Evolutionary conservation across 2,888 invertebrate species (phyloP).

Genomic region (Oasisia sp.): DNA sequence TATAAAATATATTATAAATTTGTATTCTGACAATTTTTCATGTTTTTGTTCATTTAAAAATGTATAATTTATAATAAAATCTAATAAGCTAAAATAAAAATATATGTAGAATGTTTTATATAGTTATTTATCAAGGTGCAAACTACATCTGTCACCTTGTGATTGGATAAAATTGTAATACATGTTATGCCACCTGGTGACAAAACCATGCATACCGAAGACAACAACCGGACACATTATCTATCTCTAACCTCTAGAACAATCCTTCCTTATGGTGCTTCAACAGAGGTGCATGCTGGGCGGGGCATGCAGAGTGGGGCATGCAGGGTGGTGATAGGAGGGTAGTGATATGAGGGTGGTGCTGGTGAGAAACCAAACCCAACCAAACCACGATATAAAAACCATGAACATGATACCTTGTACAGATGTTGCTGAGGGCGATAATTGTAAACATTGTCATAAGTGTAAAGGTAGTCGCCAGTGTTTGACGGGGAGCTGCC

Average conservation of each 20-base stretch:
- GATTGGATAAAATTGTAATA: not conserved
- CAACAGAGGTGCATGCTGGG: not conserved
- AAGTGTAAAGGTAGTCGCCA: not conserved
- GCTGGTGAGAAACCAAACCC: not conserved
- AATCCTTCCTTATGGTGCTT: not conserved
- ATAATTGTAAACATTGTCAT: not conserved
- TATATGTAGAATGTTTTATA: too few relatives aligned
- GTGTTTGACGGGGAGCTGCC: not conserved
- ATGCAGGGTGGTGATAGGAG: not conserved
- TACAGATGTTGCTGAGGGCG: not conserved
- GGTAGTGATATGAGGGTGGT: not conserved
- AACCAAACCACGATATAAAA: not conserved
- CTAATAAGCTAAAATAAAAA: too few relatives aligned
- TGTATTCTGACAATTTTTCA: too few relatives aligned
- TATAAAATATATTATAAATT: too few relatives aligned
- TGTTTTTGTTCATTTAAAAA: too few relatives aligned
- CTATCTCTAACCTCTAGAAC: not conserved
- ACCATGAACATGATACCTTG: not conserved
- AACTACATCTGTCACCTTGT: not conserved
- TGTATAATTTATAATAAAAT: too few relatives aligned
- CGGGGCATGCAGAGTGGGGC: not conserved
- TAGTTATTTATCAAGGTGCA: not conserved
- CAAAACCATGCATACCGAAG: not conserved
- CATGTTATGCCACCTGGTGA: not conserved
- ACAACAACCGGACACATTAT: not conserved